A percentile compares a stretch with the other conserved stretches of the same genome.
These are phyloP conservation scores for Volucella inanis DNA, from an alignment of 2,888 invertebrate species.

Conservation along the genomic window DNA sequence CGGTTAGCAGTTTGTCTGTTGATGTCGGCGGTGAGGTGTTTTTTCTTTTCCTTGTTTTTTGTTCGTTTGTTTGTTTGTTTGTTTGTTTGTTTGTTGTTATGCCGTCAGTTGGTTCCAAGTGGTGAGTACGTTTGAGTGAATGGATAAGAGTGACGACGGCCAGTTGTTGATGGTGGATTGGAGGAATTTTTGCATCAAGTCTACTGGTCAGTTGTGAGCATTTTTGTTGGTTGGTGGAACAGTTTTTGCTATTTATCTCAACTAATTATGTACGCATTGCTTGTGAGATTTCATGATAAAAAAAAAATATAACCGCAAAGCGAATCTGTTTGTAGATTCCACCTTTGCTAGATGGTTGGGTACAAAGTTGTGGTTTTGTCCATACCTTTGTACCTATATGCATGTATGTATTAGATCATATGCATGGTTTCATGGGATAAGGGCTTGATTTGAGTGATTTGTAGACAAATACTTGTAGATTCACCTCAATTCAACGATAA, in stretches of 20 bases:
- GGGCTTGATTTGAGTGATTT: too few species aligned
- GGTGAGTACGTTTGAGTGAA: constrained; percentile 60
- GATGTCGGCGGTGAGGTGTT: constrained; percentile 16
- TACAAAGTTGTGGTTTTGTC: too few species aligned
- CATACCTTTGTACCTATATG: too few species aligned
- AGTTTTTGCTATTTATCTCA: constrained; percentile 67
- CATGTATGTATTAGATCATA: too few species aligned
- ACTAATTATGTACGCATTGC: constrained; percentile 73
- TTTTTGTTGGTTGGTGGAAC: constrained; percentile 62
- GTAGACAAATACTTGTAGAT: too few species aligned
- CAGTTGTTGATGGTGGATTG: constrained; percentile 58
- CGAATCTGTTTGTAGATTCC: constrained; percentile 22
- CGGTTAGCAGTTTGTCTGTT: constrained; percentile 72
- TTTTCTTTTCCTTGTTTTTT: not conserved
- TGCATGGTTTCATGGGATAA: too few species aligned
- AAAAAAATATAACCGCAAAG: not conserved
- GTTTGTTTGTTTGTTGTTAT: constrained; percentile 65
- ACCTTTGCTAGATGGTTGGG: not conserved
- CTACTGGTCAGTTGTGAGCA: constrained; percentile 60
- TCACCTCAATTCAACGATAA: too few species aligned
- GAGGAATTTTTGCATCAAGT: constrained; percentile 71
- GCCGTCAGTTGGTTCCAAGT: constrained; percentile 70
- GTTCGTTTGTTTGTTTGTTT: not conserved
- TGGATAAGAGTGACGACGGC: constrained; percentile 53
- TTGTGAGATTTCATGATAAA: constrained; percentile 37